A percentile compares a stretch with the other conserved stretches of the same genome.
phyloP scores from a whole-genome alignment of 1,140 invertebrate species.

The Fopius arisanus region DNA sequence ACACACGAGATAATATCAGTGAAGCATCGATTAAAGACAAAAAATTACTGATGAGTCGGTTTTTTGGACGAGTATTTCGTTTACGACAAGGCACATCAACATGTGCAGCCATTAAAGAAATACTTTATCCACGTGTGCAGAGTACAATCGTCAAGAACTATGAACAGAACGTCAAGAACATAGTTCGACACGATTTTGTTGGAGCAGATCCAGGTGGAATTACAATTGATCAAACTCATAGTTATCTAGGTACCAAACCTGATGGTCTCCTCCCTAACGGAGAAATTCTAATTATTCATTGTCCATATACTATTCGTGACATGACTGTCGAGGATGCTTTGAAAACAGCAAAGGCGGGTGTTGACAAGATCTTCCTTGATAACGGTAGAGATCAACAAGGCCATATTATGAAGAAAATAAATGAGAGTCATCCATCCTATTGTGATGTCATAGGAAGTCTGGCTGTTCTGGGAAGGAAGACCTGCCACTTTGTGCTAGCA shows the following conservation, averaged over 20 bases:
- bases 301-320: neutral
- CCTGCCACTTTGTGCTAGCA: too few species aligned
- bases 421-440: neutral
- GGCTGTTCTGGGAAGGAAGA: neutral
- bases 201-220: neutral
- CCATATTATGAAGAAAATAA: neutral
- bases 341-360: neutral
- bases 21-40: too few species aligned
- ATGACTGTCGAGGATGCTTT: neutral
- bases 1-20: too few species aligned
- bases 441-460: neutral
- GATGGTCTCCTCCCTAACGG: neutral
- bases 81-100: neutral
- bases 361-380: neutral
- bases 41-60: too few species aligned
- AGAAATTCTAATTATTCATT: neutral
- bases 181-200: neutral
- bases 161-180: too few species aligned
- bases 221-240: neutral
- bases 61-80: neutral
- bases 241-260: neutral
- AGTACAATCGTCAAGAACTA: neutral
- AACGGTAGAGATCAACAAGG: neutral
- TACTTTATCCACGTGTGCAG: neutral
- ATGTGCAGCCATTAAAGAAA: neutral